Percentiles rank a stretch among this genome's conserved stretches.
Evolutionary conservation across 2,888 invertebrate species (phyloP).

Genomic region (Parnassius mnemosyne): DNA sequence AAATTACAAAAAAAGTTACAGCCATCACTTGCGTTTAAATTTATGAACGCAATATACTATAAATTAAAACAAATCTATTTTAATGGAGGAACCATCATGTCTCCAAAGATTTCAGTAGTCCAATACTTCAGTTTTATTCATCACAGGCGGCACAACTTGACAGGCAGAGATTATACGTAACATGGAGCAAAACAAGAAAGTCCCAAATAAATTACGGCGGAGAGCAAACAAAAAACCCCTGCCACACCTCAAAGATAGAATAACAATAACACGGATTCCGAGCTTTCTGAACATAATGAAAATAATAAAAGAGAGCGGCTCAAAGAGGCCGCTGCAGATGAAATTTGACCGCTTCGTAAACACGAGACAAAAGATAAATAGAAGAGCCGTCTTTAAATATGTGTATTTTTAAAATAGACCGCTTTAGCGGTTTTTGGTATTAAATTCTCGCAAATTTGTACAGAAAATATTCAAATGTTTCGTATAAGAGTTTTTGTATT

Average conservation of each 20-base stretch:
- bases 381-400: conserved; percentile 34
- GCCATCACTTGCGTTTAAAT: too few species aligned
- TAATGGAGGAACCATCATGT: conserved; percentile 23
- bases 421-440: conserved; percentile 2
- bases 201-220: conserved; percentile 56
- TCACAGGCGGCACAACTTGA: conserved; percentile 46
- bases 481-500: too few species aligned
- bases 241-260: conserved; percentile 66
- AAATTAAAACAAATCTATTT: too few species aligned
- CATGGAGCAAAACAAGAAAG: conserved; percentile 52
- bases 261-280: conserved; percentile 65
- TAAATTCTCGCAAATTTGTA: conserved; percentile 9
- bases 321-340: conserved; percentile 45
- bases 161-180: conserved; percentile 53
- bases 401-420: conserved; percentile 29
- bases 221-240: conserved; percentile 55
- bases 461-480: neutral
- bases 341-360: conserved; percentile 55
- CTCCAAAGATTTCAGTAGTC: conserved; percentile 43
- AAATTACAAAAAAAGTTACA: too few species aligned
- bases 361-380: conserved; percentile 43
- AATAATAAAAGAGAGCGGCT: conserved; percentile 49
- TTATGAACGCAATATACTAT: too few species aligned
- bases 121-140: conserved; percentile 47
- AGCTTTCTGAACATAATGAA: conserved; percentile 48